Evolutionary conservation across 2,888 invertebrate genomes (phyloP), one percentile per base, ranked within the genome.

Genomic region (Brassicogethes aeneus): DNA sequence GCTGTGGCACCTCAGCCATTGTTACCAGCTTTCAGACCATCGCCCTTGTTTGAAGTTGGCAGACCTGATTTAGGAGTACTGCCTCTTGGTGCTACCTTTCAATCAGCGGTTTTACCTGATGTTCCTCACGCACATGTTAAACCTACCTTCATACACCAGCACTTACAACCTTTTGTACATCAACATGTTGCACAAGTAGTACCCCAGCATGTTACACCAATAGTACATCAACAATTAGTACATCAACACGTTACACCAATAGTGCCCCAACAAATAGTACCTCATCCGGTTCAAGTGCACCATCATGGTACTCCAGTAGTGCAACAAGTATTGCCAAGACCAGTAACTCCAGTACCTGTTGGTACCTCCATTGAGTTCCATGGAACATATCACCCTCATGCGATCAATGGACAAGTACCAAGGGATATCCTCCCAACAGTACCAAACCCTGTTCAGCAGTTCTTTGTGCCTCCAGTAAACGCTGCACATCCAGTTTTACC

Each of bases 1-100:
- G 36, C 37, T 17, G 34, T 42, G 33, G 43, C 42, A 15, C 45
- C 47, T 16, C 40, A 42, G 13, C 38, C 43, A 23, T 30, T 43
- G 17, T 29, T 46, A 1, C 38, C 42, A 41, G 32, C 51, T 48
- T 3, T 47, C 52, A 17, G 36, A 16, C 55, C 51, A 5, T 47
- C 54, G 5, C 46, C 54, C 14, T 41, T 61, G 14, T 57, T 60
- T 16, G 58, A 62, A 45, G 60, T 60, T 3, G 49, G 55, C n/a
- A 59, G 52, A 39, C 61, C 63, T 2, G 52, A 61, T 35, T 45
- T 61, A 23, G 59, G 58, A 3, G 61, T 62, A 3, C 42, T 61
- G 12, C 62, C 60, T 3, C 42, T 62, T 8, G 61, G 61, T 8
- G 49, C 59, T 2, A 47, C 44, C 7, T 61, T 62, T 43, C 51